Evolutionary conservation across 2,888 invertebrate genomes (phyloP).

Genomic region (Macrosoma leucophasiata): DNA sequence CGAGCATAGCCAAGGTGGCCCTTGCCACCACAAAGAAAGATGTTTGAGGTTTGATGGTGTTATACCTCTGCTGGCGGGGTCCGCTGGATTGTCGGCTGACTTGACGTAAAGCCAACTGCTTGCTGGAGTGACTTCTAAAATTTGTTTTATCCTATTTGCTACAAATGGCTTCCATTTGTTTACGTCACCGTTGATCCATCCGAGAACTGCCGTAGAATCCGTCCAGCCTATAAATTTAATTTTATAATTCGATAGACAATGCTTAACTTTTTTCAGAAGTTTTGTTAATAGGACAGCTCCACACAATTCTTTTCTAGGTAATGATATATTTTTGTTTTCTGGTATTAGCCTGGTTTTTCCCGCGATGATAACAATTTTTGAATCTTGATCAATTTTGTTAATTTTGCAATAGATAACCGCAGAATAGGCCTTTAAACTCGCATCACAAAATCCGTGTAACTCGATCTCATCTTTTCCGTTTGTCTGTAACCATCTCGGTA

Average conservation of each 20-base stretch:
- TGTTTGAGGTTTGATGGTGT: slow-evolving; percentile 7
- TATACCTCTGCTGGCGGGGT: slow-evolving; percentile 21
- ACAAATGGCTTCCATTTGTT: slow-evolving; percentile 11
- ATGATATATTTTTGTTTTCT: slow-evolving; percentile 7
- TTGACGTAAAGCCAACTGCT: slow-evolving; percentile 20
- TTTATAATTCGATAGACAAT: neutral
- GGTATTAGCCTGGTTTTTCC: slow-evolving; percentile 21
- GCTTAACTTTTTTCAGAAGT: slow-evolving; percentile 11
- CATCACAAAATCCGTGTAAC: too few species aligned
- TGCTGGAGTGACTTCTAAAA: slow-evolving; percentile 14
- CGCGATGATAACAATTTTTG: too few species aligned
- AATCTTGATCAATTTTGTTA: too few species aligned
- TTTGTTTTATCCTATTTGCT: slow-evolving; percentile 14
- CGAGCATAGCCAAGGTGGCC: too few species aligned
- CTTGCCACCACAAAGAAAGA: slow-evolving; percentile 17
- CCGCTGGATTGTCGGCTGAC: slow-evolving; percentile 21
- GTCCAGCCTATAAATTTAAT: slow-evolving; percentile 15
- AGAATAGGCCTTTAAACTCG: too few species aligned
- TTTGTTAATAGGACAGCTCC: slow-evolving; percentile 15
- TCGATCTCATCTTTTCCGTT: too few species aligned
- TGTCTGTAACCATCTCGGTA: too few species aligned
- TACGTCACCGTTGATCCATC: slow-evolving; percentile 19
- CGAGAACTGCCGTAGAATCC: slow-evolving; percentile 18
- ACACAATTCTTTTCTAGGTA: slow-evolving; percentile 16
- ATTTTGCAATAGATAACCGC: too few species aligned